Evolutionary conservation across 2,113 vertebrate species (phyloP).

Genomic region (Microtus oregoni): DNA sequence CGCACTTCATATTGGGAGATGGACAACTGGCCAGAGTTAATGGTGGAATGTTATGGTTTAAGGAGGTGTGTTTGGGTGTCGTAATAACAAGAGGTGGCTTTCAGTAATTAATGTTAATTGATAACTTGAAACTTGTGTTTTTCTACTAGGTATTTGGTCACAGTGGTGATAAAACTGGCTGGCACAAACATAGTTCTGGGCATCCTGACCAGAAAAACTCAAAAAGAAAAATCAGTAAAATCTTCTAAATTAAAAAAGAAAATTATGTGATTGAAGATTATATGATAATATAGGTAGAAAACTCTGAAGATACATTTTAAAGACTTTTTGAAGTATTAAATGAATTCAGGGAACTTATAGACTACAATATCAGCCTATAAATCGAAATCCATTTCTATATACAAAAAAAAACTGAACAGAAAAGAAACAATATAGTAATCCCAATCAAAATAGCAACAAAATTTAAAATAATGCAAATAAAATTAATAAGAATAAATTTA

Average conservation of each 20-base stretch:
- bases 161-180: not conserved
- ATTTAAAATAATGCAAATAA: not conserved
- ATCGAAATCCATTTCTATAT: not conserved
- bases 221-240: not conserved
- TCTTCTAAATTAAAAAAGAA: not conserved
- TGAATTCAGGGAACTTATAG: not conserved
- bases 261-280: not conserved
- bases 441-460: not conserved
- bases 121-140: not conserved
- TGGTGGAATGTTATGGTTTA: not conserved
- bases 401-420: not conserved
- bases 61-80: not conserved
- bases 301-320: not conserved
- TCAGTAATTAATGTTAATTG: not conserved
- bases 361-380: not conserved
- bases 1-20: not conserved
- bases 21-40: not conserved
- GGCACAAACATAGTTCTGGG: not conserved
- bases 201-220: not conserved
- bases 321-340: not conserved
- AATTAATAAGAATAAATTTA: not conserved
- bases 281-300: not conserved
- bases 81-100: not conserved
- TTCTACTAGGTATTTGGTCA: not conserved
- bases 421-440: not conserved